These are phyloP conservation scores for Trissolcus basalis DNA, from an alignment of 1,140 invertebrate species.

Conservation along the genomic window DNA sequence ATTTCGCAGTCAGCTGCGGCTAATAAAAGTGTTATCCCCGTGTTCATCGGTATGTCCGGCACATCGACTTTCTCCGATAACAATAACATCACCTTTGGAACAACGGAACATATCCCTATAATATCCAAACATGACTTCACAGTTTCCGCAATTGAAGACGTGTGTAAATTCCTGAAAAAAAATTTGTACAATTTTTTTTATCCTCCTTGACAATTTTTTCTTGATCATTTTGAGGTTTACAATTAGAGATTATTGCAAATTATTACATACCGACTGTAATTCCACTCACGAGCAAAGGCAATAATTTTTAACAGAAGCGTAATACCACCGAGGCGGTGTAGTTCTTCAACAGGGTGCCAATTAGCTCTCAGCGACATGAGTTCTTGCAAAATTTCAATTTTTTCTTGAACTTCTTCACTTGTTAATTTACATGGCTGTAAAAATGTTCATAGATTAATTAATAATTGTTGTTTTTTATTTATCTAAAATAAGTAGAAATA, in stretches of 20 bases:
- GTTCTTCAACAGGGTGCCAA: constrained; percentile 92
- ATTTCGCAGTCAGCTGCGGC: constrained; percentile 94
- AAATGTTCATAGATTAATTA: too few relatives aligned
- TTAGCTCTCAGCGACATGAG: constrained; percentile 84
- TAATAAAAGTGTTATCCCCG: constrained; percentile 85
- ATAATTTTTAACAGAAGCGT: constrained; percentile 90
- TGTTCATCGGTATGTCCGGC: constrained; percentile 84
- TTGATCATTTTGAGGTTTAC: constrained; percentile 15
- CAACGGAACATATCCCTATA: constrained; percentile 91
- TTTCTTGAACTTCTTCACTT: constrained; percentile 87
- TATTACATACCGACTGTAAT: constrained; percentile 86
- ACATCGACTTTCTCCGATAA: constrained; percentile 88
- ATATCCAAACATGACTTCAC: constrained; percentile 93
- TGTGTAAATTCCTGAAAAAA: constrained; percentile 62
- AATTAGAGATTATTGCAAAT: constrained; percentile 16
- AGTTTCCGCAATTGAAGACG: constrained; percentile 85
- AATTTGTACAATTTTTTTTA: background rate
- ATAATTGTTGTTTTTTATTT: too few relatives aligned
- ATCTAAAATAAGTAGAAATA: too few relatives aligned
- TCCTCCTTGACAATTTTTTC: background rate
- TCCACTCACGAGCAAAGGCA: constrained; percentile 93
- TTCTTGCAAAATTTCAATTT: constrained; percentile 88
- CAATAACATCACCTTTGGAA: constrained; percentile 89
- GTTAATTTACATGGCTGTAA: constrained; percentile 83
- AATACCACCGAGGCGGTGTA: constrained; percentile 90